These are phyloP conservation scores for Masnerella sp. DNA, from an alignment of 2,888 invertebrate species.

Conservation along the genomic window DNA sequence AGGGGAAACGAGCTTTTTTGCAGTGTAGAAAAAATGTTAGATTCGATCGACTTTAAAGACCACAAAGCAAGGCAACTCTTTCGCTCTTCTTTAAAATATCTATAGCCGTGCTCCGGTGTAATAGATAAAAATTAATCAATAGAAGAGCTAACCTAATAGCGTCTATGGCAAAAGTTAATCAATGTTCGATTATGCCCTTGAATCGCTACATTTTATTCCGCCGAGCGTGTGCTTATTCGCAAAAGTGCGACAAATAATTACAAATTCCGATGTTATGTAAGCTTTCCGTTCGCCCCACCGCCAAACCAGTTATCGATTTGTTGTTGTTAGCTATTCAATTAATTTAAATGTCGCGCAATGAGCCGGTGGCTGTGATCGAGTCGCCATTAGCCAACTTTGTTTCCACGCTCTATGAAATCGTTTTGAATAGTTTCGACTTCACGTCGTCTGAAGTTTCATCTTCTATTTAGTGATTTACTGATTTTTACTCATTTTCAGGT, in stretches of 20 bases:
- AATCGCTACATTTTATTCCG: constrained; percentile 31
- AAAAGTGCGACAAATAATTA: constrained; percentile 10
- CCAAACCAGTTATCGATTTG: constrained; percentile 14
- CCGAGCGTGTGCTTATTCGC: constrained; percentile 20
- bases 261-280: background rate
- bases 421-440: too few relatives aligned
- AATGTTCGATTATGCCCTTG: constrained; percentile 44
- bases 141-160: constrained; percentile 35
- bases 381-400: too few relatives aligned
- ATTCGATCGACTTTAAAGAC: constrained; percentile 22
- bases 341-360: constrained; percentile 10
- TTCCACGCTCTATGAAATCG: too few relatives aligned
- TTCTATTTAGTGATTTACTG: too few relatives aligned
- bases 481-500: too few relatives aligned
- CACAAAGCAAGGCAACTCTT: constrained; percentile 27
- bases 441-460: too few relatives aligned
- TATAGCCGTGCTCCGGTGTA: constrained; percentile 14
- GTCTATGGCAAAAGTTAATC: constrained; percentile 43
- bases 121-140: constrained; percentile 49
- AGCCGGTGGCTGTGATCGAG: too few relatives aligned
- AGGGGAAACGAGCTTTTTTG: too few relatives aligned
- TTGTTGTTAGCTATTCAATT: constrained; percentile 12
- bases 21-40: constrained; percentile 2
- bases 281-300: background rate
- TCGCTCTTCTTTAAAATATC: constrained; percentile 25